Conservation (phyloP, 1,140 invertebrate genomes). For the Bombus fervidus region DNA sequence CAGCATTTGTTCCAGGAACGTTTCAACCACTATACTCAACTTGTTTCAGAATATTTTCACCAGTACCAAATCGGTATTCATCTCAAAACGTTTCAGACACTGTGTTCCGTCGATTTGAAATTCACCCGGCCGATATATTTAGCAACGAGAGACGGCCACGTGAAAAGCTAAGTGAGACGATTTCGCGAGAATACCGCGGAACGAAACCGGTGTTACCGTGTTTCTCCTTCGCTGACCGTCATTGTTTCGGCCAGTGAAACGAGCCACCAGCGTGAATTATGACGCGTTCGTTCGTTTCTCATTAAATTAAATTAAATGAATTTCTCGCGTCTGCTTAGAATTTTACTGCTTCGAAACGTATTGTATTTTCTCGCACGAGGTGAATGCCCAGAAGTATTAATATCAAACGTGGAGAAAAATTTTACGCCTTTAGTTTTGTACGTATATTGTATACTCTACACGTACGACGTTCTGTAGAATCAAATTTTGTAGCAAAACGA, state of each 20-base stretch:
- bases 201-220: conserved; percentile 21
- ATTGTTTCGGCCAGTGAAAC: conserved; percentile 10
- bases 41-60: not conserved
- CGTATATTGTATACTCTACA: too few relatives aligned
- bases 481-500: too few relatives aligned
- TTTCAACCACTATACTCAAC: not conserved
- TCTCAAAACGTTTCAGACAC: conserved; percentile 22
- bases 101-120: conserved; percentile 28
- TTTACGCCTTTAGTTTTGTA: too few relatives aligned
- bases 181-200: not conserved
- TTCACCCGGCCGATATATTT: not conserved
- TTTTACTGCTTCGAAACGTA: not conserved
- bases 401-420: too few relatives aligned
- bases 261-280: conserved; percentile 14
- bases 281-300: conserved; percentile 22
- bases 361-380: too few relatives aligned
- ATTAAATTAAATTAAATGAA: conserved; percentile 37
- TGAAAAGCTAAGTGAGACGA: not conserved
- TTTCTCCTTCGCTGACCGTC: conserved; percentile 8
- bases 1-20: not conserved
- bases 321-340: not conserved
- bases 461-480: too few relatives aligned
- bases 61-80: not conserved
- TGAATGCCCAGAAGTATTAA: too few relatives aligned
- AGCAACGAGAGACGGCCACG: not conserved